Evolutionary conservation across 2,797 vertebrate species (phyloP).

Genomic region (Delichon dasypus): DNA sequence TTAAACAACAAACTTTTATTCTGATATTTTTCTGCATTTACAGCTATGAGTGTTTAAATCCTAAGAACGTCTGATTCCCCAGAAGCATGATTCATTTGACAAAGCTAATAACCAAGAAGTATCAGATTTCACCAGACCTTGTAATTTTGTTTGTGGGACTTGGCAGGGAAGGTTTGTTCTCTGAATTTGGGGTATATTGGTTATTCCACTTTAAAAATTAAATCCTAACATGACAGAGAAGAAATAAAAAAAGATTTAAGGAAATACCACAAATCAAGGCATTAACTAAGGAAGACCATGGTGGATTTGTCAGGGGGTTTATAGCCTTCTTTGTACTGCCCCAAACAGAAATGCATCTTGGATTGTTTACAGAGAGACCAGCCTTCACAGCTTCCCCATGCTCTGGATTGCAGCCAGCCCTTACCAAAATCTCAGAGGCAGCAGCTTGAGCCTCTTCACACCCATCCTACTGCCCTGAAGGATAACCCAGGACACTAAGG

Average conservation of each 20-base stretch:
- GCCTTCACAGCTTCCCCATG: not conserved
- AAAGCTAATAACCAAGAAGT: slow-evolving; percentile 16
- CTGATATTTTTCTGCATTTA: not conserved
- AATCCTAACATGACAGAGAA: not conserved
- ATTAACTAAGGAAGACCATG: not conserved
- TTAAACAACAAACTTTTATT: not conserved
- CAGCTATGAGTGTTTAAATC: not conserved
- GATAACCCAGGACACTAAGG: not conserved
- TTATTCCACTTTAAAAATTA: not conserved
- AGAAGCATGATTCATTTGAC: slow-evolving; percentile 38
- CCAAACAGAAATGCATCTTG: not conserved
- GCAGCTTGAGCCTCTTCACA: not conserved
- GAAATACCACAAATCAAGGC: not conserved
- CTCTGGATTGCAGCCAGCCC: not conserved
- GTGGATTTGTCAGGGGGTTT: not conserved
- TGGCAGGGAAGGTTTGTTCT: slow-evolving; percentile 1
- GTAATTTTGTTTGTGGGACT: slow-evolving; percentile 60
- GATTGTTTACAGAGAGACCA: not conserved
- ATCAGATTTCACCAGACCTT: slow-evolving; percentile 37
- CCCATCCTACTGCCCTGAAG: not conserved
- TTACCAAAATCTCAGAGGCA: not conserved
- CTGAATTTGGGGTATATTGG: not conserved
- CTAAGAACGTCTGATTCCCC: not conserved
- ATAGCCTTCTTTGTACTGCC: not conserved
- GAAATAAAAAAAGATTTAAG: not conserved